phyloP scores from a whole-genome alignment of 1,140 invertebrate species.

The Ladona fulva region DNA sequence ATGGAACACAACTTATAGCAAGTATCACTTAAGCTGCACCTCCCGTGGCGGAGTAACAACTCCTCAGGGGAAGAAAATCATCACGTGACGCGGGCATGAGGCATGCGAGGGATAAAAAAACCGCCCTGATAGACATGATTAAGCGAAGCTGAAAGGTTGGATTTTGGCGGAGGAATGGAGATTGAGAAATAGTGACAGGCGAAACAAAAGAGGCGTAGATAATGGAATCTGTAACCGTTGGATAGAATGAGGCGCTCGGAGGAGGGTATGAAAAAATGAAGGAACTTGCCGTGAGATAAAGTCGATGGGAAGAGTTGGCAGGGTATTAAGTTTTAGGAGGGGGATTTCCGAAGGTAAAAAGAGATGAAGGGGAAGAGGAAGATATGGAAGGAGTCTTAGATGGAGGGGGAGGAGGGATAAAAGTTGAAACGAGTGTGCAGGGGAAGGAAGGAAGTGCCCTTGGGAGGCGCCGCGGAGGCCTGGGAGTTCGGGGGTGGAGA shows the following conservation, averaged over 20 bases:
- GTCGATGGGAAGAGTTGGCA: constrained; percentile 1
- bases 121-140: not conserved
- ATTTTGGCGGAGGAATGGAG: not conserved
- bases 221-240: not conserved
- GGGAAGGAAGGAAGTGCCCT: not conserved
- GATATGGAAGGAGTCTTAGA: not conserved
- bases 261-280: not conserved
- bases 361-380: not conserved
- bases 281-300: not conserved
- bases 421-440: not conserved
- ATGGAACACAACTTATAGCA: too few relatives aligned
- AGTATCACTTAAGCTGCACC: too few relatives aligned
- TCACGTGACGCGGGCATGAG: too few relatives aligned
- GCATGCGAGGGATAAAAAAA: too few relatives aligned
- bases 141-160: not conserved
- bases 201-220: not conserved
- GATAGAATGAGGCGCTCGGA: not conserved
- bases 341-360: not conserved
- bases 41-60: too few relatives aligned
- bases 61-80: too few relatives aligned
- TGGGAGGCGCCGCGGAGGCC: not conserved
- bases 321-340: not conserved
- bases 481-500: not conserved
- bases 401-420: not conserved
- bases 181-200: constrained; percentile 5